phyloP scores from a whole-genome alignment of 2,888 invertebrate species.

The Dichetophora obliterata region DNA sequence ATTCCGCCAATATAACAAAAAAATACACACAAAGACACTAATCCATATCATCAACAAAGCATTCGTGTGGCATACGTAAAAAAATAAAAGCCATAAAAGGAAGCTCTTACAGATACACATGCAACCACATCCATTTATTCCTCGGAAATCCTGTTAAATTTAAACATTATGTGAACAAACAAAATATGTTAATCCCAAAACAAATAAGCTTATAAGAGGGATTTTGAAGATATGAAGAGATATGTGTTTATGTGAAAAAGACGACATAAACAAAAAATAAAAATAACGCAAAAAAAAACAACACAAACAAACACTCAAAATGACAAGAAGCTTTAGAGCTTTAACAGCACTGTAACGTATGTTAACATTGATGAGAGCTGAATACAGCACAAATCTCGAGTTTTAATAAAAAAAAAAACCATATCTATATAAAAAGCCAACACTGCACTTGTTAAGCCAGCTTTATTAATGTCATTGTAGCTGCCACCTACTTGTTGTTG shows the following conservation, averaged over 20 bases:
- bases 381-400: not conserved
- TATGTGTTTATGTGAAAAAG: not conserved
- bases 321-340: not conserved
- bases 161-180: constrained; percentile 7
- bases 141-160: constrained; percentile 2
- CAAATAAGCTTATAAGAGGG: not conserved
- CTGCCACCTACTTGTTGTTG: constrained; percentile 15
- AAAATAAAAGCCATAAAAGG: no score
- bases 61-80: no score
- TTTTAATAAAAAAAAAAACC: not conserved
- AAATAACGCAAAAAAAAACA: not conserved
- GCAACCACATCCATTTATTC: not conserved
- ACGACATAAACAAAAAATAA: not conserved
- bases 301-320: not conserved
- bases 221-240: not conserved
- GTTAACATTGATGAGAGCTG: not conserved
- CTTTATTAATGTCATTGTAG: not conserved
- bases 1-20: no score
- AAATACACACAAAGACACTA: no score
- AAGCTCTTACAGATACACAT: not conserved
- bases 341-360: no score
- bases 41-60: no score
- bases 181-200: constrained; percentile 8
- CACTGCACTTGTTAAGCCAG: not conserved
- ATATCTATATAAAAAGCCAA: constrained; percentile 20